Base-by-base conservation (phyloP, 2,113 vertebrate genomes). In the Boleophthalmus pectinirostris region DNA sequence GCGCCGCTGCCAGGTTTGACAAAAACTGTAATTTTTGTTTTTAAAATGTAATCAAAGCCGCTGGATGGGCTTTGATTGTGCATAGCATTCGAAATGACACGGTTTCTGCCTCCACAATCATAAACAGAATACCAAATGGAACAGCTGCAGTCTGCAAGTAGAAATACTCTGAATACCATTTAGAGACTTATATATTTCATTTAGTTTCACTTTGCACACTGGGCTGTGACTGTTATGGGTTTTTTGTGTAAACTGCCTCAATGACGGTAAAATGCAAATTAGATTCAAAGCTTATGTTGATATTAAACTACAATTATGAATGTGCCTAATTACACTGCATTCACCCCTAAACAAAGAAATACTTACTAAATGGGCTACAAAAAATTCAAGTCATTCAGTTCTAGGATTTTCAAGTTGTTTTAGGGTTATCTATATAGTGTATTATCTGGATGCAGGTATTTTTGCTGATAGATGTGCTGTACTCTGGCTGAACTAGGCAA, bases 1-100 rank as follows among this genome's bases (percentile, higher is more conserved):
- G n/a, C 46, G 60, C 61, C 43, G 49, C 70, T 25, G 64, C 21
- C 6, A 57, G 1, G 45, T 20, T 64, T 47, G 70, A 77, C 73
- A 53, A 66, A 80, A 83, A 72, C 66, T 68, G 56, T 75, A 25
- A 70, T 79, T 79, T 77, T 61, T 65, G 45, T 75, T 78, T 82
- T 68, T 69, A 66, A 72, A 79, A 75, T 74, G 82, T 74, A 85
- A 88, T 83, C 82, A 85, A 79, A 80, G 80, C 82, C 69, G 10
- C 23, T 12, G 43, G 81, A 78, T 68, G 4, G 38, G 70, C 72
- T 87, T 74, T 87, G 82, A 85, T 82, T 82, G 73, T 53, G 69
- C 67, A 14, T 57, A 49, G 45, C 66, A 35, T 75, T 49, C n/a
- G 64, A 73, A 85, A 68, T 60, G 74, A 86, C 75, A 70, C 53